Percentiles rank a stretch among this genome's conserved stretches.
phyloP scores from a whole-genome alignment of 2,888 invertebrate species.

The Incurvaria masculella region DNA sequence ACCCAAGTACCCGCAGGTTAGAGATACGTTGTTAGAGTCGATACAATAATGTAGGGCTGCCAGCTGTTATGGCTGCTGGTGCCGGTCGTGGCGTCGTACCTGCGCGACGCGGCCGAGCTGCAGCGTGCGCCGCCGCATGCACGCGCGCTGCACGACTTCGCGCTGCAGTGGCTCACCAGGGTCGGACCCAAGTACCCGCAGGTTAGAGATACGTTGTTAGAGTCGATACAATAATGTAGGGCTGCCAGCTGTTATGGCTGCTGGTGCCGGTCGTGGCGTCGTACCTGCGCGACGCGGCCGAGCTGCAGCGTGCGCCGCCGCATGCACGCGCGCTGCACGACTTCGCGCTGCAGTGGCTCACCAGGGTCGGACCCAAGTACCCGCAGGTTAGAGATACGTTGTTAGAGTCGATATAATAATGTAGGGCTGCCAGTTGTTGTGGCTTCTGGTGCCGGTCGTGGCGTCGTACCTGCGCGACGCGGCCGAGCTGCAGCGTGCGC shows the following conservation, averaged over 20 bases:
- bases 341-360: slow-evolving; percentile 84
- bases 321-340: slow-evolving; percentile 77
- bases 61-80: slow-evolving; percentile 87
- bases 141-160: slow-evolving; percentile 79
- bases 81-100: slow-evolving; percentile 84
- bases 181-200: slow-evolving; percentile 92
- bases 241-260: slow-evolving; percentile 83
- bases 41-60: slow-evolving; percentile 61
- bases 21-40: too few relatives aligned
- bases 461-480: slow-evolving; percentile 80
- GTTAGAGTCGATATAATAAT: too few relatives aligned
- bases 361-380: slow-evolving; percentile 89
- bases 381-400: slow-evolving; percentile 84
- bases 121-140: slow-evolving; percentile 51
- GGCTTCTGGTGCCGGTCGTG: slow-evolving; percentile 85
- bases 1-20: slow-evolving; percentile 84
- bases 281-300: slow-evolving; percentile 70
- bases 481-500: slow-evolving; percentile 43
- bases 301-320: slow-evolving; percentile 46
- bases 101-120: slow-evolving; percentile 66
- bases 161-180: slow-evolving; percentile 85
- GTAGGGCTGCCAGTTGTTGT: slow-evolving; percentile 85
- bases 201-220: too few relatives aligned
- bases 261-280: slow-evolving; percentile 89
- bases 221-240: too few relatives aligned